Conservation (phyloP, 2,888 invertebrate genomes). For the Hydropsyche betteni region DNA sequence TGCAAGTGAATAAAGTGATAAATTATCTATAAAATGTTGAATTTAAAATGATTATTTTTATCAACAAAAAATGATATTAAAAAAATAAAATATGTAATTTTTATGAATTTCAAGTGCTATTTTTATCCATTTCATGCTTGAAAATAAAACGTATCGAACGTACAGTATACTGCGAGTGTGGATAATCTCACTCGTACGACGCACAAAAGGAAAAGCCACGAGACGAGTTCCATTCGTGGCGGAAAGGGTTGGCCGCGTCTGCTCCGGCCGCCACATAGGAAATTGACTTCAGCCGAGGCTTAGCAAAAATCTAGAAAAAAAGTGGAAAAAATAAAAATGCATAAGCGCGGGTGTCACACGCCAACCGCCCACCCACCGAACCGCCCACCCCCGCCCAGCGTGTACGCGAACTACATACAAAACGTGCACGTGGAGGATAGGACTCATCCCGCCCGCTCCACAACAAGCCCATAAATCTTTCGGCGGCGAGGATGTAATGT, state of each 20-base stretch:
- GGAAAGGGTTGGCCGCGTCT: constrained; percentile 32
- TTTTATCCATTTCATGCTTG: too few species aligned
- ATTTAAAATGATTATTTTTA: too few species aligned
- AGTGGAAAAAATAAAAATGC: constrained; percentile 45
- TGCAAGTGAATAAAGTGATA: too few species aligned
- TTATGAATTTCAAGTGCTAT: too few species aligned
- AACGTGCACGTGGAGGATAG: too few species aligned
- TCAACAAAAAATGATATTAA: too few species aligned
- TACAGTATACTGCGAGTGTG: not conserved
- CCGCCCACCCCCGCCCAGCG: too few species aligned
- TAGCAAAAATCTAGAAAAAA: constrained; percentile 41
- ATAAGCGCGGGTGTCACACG: constrained; percentile 34
- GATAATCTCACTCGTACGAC: not conserved
- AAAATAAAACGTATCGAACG: too few species aligned
- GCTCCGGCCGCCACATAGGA: constrained; percentile 41
- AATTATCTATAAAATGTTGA: too few species aligned
- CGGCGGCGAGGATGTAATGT: constrained; percentile 24
- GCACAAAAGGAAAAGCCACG: not conserved
- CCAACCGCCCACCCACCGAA: not conserved
- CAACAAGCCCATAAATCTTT: constrained; percentile 27
- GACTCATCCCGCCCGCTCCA: not conserved
- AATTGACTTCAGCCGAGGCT: constrained; percentile 46
- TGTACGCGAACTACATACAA: too few species aligned
- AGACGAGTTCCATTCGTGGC: not conserved
- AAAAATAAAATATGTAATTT: too few species aligned